Percentiles rank a stretch among this genome's conserved stretches.
phyloP scores from a whole-genome alignment of 2,797 vertebrate genomes.

The Selene dorsalis region DNA sequence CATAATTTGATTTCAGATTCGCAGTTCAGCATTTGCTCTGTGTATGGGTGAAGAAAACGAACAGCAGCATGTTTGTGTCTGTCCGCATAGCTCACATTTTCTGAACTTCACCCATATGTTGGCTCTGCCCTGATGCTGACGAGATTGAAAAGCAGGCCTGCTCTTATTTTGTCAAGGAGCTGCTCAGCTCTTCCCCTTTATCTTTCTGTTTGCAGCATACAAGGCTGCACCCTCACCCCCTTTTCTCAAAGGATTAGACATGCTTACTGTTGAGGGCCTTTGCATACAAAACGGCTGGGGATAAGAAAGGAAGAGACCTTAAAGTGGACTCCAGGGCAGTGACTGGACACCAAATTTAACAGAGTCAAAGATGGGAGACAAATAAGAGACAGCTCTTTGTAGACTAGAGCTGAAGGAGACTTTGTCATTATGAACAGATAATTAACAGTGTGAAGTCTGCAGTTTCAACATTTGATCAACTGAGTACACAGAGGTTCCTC shows the following conservation, averaged over 20 bases:
- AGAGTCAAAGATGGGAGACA: constrained; percentile 24
- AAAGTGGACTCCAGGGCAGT: constrained; percentile 45
- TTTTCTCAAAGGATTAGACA: constrained; percentile 73
- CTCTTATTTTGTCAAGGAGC: constrained; percentile 61
- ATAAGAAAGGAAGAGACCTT: constrained; percentile 63
- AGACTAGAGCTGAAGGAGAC: constrained; percentile 5
- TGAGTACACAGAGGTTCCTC: constrained; percentile 19
- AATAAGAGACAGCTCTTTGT: constrained; percentile 21
- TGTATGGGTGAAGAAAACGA: constrained; percentile 51
- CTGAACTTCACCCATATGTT: constrained; percentile 29
- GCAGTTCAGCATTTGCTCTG: constrained; percentile 61
- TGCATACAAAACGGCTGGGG: constrained; percentile 64
- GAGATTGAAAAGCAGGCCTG: constrained; percentile 56
- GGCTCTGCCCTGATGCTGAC: constrained; percentile 52
- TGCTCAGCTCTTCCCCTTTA: constrained; percentile 55
- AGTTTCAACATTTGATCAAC: constrained; percentile 29
- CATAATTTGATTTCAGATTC: constrained; percentile 78
- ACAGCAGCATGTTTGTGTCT: constrained; percentile 33
- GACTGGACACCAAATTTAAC: constrained; percentile 45
- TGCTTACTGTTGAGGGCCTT: constrained; percentile 64
- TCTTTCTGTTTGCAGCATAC: constrained; percentile 62
- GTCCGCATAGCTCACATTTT: constrained; percentile 40
- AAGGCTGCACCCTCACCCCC: constrained; percentile 47
- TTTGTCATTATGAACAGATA: constrained; percentile 21
- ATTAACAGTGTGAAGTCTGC: constrained; percentile 36